Conservation (phyloP, 2,888 invertebrate genomes). For the Acrocera orbiculus region DNA sequence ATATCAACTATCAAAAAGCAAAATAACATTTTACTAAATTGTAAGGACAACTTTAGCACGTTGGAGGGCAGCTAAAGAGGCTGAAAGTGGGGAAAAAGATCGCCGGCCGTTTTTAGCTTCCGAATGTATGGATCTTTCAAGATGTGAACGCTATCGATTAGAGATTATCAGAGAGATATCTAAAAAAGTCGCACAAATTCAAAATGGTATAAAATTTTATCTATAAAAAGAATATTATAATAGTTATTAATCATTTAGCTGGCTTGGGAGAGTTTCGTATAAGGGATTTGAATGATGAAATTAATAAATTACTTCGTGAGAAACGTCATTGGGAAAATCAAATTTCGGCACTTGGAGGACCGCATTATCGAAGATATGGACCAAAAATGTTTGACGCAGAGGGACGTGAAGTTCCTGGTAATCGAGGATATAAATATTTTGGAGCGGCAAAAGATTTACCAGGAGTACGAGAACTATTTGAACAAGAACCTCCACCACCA, state of each 20-base stretch:
- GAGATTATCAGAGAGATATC: slow-evolving; percentile 96
- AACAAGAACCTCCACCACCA: slow-evolving; percentile 82
- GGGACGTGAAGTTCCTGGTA: slow-evolving; percentile 93
- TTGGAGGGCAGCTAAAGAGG: slow-evolving; percentile 93
- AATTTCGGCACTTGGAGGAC: slow-evolving; percentile 87
- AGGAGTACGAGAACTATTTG: slow-evolving; percentile 92
- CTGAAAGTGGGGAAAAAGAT: slow-evolving; percentile 73
- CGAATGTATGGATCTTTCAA: slow-evolving; percentile 79
- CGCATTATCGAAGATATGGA: slow-evolving; percentile 80
- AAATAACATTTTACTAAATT: neutral
- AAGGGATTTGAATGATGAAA: slow-evolving; percentile 96
- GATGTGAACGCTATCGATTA: slow-evolving; percentile 90
- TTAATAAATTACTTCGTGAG: slow-evolving; percentile 89
- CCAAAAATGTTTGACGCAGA: slow-evolving; percentile 88
- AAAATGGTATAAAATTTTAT: slow-evolving; percentile 63
- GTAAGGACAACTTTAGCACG: slow-evolving; percentile 86
- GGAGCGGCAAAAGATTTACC: slow-evolving; percentile 96
- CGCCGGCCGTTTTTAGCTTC: slow-evolving; percentile 86
- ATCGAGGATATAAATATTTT: slow-evolving; percentile 96
- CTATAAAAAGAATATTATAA: neutral
- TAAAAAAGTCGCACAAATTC: slow-evolving; percentile 97
- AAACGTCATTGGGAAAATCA: slow-evolving; percentile 97
- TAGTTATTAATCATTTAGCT: slow-evolving; percentile 36
- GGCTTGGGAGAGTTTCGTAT: slow-evolving; percentile 98
- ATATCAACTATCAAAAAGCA: neutral